These are phyloP conservation scores for Gymnothorax javanicus DNA, from an alignment of 2,797 vertebrate genomes.

Conservation along the genomic window DNA sequence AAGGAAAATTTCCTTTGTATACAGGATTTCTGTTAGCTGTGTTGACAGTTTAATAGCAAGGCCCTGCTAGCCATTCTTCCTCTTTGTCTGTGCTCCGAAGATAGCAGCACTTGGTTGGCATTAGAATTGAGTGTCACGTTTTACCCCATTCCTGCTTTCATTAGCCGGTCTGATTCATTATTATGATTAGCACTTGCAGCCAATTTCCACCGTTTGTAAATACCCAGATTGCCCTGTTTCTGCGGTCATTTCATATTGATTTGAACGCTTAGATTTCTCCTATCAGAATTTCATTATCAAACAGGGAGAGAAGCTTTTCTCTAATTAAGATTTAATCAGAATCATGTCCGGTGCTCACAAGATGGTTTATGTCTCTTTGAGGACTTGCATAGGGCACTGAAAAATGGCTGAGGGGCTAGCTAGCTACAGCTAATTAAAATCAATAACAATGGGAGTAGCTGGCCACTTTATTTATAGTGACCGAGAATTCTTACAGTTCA, in stretches of 20 bases:
- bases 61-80: neutral
- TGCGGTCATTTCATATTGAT: slow-evolving; percentile 1
- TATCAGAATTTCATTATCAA: slow-evolving; percentile 16
- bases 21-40: neutral
- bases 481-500: neutral
- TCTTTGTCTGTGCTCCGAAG: neutral
- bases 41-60: neutral
- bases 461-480: neutral
- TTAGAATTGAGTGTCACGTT: neutral
- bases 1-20: neutral
- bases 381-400: neutral
- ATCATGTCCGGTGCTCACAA: neutral
- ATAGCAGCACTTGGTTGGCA: neutral
- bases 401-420: neutral
- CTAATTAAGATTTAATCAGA: slow-evolving; percentile 24
- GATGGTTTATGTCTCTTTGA: neutral
- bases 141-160: neutral
- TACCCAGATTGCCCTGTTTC: slow-evolving; percentile 3
- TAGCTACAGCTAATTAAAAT: slow-evolving; percentile 6
- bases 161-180: slow-evolving; percentile 11
- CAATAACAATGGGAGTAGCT: neutral
- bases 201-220: slow-evolving; percentile 16
- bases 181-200: slow-evolving; percentile 1
- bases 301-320: slow-evolving; percentile 1
- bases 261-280: neutral